Percentiles rank a stretch among this genome's conserved stretches.
These are phyloP conservation scores for Vidua macroura DNA, from an alignment of 2,113 vertebrate species.

Conservation along the genomic window DNA sequence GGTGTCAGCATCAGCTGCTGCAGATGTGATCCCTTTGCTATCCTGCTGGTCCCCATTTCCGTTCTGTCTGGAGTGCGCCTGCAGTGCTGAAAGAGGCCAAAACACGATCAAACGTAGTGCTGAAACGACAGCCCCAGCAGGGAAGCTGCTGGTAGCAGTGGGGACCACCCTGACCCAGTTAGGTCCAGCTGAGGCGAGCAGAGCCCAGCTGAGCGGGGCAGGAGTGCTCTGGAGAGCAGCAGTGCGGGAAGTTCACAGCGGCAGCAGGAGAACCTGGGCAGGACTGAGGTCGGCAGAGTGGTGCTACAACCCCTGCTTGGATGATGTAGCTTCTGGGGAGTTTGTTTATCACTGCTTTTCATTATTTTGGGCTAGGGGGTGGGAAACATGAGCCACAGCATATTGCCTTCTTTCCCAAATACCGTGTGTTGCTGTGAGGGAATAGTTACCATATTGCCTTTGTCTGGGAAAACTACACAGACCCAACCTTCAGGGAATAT, in stretches of 20 bases:
- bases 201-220: not conserved
- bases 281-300: accelerated
- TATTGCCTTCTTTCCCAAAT: not conserved
- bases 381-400: not conserved
- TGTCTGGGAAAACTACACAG: not conserved
- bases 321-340: not conserved
- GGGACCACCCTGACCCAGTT: accelerated
- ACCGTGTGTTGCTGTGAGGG: accelerated
- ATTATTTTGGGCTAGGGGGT: not conserved
- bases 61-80: accelerated
- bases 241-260: accelerated
- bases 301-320: too few relatives aligned
- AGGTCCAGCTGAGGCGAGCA: not conserved
- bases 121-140: not conserved
- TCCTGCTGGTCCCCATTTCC: accelerated
- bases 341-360: not conserved
- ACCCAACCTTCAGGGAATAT: accelerated
- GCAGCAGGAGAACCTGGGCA: not conserved
- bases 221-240: not conserved
- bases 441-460: not conserved
- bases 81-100: not conserved
- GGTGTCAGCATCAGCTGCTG: not conserved
- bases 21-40: accelerated
- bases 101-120: accelerated
- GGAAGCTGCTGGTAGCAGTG: accelerated